Percentiles rank a stretch among this genome's conserved stretches.
phyloP scores from a whole-genome alignment of 2,888 invertebrate species.

The Leptinotarsa juncta region DNA sequence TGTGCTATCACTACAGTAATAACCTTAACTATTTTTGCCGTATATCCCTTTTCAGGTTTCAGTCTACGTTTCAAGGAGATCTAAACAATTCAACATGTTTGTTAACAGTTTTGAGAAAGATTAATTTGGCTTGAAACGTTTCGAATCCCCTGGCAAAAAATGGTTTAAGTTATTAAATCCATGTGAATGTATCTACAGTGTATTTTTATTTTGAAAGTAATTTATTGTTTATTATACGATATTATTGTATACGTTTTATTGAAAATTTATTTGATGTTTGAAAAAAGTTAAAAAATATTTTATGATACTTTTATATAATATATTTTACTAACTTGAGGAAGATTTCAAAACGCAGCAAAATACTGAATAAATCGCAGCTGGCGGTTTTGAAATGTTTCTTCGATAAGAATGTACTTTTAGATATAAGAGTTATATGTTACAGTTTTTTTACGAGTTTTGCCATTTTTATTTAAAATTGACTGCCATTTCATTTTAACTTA shows the following conservation, averaged over 20 bases:
- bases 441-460: constrained; percentile 57
- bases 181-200: constrained; percentile 50
- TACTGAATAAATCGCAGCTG: constrained; percentile 30
- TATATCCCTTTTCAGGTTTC: constrained; percentile 15
- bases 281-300: constrained; percentile 49
- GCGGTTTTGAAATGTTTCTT: constrained; percentile 39
- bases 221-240: constrained; percentile 47
- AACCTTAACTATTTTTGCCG: constrained; percentile 42
- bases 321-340: constrained; percentile 52
- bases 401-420: constrained; percentile 40
- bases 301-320: constrained; percentile 52
- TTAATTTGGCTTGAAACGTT: constrained; percentile 4
- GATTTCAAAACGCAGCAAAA: constrained; percentile 38
- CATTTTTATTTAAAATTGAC: constrained; percentile 58
- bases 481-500: constrained; percentile 61
- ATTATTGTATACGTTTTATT: constrained; percentile 50
- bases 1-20: constrained; percentile 45
- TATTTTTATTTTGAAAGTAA: constrained; percentile 45
- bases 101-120: neutral
- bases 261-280: constrained; percentile 50
- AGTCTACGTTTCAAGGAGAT: constrained; percentile 43
- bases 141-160: constrained; percentile 10
- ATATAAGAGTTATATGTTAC: constrained; percentile 47
- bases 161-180: constrained; percentile 18
- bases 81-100: constrained; percentile 34